These are phyloP conservation scores for Sturnus vulgaris DNA, from an alignment of 2,113 vertebrate genomes.

Conservation along the genomic window DNA sequence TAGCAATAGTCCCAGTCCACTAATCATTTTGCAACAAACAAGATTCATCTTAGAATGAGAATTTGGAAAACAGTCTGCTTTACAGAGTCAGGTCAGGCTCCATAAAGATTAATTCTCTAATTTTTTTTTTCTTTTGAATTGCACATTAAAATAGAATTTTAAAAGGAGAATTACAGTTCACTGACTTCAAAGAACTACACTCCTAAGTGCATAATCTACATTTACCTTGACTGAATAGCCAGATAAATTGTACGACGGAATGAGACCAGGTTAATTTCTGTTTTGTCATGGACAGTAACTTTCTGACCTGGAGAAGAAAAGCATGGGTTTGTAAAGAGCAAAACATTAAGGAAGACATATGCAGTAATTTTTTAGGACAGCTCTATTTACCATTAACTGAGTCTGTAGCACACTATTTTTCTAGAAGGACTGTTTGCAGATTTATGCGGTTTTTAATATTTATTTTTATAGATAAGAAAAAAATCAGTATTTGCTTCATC, in stretches of 20 bases:
- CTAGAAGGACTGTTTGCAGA: neutral
- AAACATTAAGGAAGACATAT: neutral
- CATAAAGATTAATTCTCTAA: neutral
- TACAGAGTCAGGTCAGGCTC: neutral
- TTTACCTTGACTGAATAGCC: slow-evolving; percentile 96
- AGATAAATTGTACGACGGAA: slow-evolving; percentile 98
- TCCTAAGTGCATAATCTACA: neutral
- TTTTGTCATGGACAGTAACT: slow-evolving; percentile 95
- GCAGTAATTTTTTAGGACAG: neutral
- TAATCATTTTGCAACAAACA: neutral
- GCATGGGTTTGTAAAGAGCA: neutral
- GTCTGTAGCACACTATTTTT: neutral
- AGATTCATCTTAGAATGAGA: neutral
- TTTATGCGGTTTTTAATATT: neutral
- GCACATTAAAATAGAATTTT: neutral
- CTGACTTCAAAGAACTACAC: neutral
- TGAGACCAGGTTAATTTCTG: slow-evolving; percentile 95
- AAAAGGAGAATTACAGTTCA: neutral
- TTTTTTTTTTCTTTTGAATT: neutral
- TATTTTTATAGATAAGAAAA: neutral
- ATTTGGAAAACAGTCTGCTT: neutral
- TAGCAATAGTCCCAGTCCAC: neutral
- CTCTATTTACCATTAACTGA: neutral
- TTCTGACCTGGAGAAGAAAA: slow-evolving; percentile 79
- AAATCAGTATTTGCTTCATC: neutral